Base-by-base conservation (phyloP, 2,888 invertebrate genomes). In the Holacanthella duospinosa region DNA sequence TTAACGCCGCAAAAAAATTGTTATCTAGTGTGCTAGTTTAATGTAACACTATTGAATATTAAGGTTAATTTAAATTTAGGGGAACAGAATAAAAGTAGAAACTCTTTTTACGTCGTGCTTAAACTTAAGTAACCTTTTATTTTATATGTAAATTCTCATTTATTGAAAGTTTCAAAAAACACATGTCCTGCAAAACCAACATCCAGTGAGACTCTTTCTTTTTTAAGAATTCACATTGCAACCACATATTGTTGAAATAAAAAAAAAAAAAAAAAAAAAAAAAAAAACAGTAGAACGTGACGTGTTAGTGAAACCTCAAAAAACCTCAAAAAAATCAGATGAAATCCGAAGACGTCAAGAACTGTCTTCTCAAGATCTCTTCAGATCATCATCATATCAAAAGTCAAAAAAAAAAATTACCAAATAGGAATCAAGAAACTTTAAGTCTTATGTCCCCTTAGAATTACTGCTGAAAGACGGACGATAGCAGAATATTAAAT, bases 331-430 rank as follows among this genome's bases (percentile, higher is more conserved):
- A 21, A 48, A 48, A 16, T 21, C n/a, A 4, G 16, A 48, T 48
- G 48, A 48, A 48, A 48, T 48, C n/a, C n/a, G 19, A 48, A 48
- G 48, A 48, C 48, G 48, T 48, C 48, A 48, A 48, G 48, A 48
- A 48, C 48, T 48, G 48, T 48, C 48, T 48, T 48, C 48, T 48
- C 48, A 48, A 48, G 48, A 48, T 48, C 48, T 48, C 48, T 48
- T 48, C 48, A 48, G 48, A 48, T 48, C 48, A 48, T 48, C 48
- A 48, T n/a, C 48, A 21, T 48, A 16, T 48, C 48, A 9, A 16
- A 48, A 48, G 21, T 4, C n/a, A 21, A 21, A 48, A 48, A n/a
- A 48, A n/a, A 9, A 48, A 48, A 9, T 9, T 21, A n/a, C 48
- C 36, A 48, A 48, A 48, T 9, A 48, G 4, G 12, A 21, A 21